Evolutionary conservation across 2,797 vertebrate genomes (phyloP), one percentile per base, ranked within the genome.

Genomic region (Limnodromus scolopaceus): DNA sequence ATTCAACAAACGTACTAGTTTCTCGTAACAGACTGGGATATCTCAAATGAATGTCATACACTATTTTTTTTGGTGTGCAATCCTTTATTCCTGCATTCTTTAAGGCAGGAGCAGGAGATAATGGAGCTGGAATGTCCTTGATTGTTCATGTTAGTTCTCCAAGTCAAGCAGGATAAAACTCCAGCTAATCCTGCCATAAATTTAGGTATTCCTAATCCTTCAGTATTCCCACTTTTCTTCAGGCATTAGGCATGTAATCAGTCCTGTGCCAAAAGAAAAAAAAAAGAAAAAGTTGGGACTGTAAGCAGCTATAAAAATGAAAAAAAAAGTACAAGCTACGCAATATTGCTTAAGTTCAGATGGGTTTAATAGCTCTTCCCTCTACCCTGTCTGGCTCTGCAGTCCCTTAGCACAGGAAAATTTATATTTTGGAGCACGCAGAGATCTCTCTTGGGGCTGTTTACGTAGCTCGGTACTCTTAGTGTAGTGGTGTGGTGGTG

Each of bases 141-240:
- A 76, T 72, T 54, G 64, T 64, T 89, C 92, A 71, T 89, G 71
- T 66, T 93, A 84, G 55, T 81, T 84, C 65, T 91, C 58, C 41
- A 18, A 66, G 84, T 89, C 94, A 89, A 58, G 85, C 61, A 87
- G 70, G 70, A 71, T 94, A 82, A 93, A 91, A 82, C 74, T 87
- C 53, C 18, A n/a, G 20, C 75, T 95, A 93, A 94, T 95, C 87
- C 84, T 89, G 63, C 87, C 66, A 91, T 95, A 94, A 95, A 94
- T 91, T 84, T 74, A 94, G 87, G 58, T 92, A 81, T 95, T 93
- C 87, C 87, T 94, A 78, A 89, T 95, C 87, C n/a, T 87, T 78
- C n/a, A 28, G 74, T 60, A 78, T 95, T 96, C 92, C 82, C 66
- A 58, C 43, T 93, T 87, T 81, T 89, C 75, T 93, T 74, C 24